Evolutionary conservation across 1,140 invertebrate species (phyloP).

Genomic region (Pseudachorutes palmiensis): DNA sequence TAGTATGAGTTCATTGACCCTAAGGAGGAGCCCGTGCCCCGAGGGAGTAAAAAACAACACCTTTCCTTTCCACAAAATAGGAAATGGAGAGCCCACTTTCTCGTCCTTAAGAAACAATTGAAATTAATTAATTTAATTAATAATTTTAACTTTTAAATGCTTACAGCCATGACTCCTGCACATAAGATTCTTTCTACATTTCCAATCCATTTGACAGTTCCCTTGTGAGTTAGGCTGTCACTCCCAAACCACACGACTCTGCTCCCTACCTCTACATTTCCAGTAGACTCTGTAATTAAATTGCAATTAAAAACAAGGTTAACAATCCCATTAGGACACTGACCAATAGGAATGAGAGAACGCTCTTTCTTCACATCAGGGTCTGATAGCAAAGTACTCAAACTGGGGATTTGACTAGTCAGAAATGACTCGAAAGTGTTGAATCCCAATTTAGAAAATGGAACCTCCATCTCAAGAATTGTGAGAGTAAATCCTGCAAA

Average conservation of each 20-base stretch:
- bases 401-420: no score
- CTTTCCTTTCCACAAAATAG: neutral
- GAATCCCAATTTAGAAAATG: neutral
- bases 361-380: neutral
- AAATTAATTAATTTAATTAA: neutral
- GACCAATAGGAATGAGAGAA: neutral
- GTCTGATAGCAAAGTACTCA: neutral
- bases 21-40: neutral
- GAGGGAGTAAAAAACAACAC: neutral
- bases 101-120: constrained; percentile 1
- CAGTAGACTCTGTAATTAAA: neutral
- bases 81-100: neutral
- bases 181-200: neutral
- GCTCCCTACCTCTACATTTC: neutral
- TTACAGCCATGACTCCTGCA: neutral
- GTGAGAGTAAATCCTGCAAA: neutral
- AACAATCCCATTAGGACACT: neutral
- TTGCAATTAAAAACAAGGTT: neutral
- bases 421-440: no score
- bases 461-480: neutral
- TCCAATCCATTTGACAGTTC: neutral
- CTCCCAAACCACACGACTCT: neutral
- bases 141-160: neutral
- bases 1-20: constrained; percentile 5
- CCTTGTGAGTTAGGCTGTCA: neutral